Evolutionary conservation across 2,113 vertebrate species (phyloP).

Genomic region (Aplodontia rufa): DNA sequence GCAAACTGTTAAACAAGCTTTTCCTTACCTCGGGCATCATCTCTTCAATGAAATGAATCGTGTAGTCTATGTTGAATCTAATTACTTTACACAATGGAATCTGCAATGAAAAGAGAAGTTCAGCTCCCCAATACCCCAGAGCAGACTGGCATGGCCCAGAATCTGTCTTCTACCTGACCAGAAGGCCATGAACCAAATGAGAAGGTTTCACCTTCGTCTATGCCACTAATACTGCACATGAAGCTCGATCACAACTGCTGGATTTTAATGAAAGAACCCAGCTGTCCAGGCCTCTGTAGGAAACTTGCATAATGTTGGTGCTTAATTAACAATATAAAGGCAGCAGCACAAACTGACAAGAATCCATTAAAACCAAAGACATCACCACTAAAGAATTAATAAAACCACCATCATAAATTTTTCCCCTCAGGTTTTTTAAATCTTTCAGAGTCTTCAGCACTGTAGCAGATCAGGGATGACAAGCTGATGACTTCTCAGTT

Average conservation of each 20-base stretch:
- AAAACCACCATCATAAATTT: not conserved
- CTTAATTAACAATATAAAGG: conserved; percentile 4
- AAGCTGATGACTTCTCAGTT: not conserved
- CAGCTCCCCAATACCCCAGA: conserved; percentile 35
- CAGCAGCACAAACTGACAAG: conserved; percentile 8
- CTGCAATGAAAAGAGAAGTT: conserved; percentile 84
- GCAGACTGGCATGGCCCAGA: not conserved
- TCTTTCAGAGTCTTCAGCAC: conserved; percentile 18
- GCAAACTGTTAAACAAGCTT: conserved; percentile 61
- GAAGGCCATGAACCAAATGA: not conserved
- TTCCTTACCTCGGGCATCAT: conserved; percentile 97
- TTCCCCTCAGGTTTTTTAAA: not conserved
- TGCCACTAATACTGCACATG: not conserved
- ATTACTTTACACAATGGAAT: conserved; percentile 99
- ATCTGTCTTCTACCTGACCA: not conserved
- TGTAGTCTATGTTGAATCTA: conserved; percentile 99
- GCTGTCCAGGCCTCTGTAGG: not conserved
- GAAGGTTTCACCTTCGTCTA: not conserved
- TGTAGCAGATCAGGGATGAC: not conserved
- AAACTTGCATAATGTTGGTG: not conserved
- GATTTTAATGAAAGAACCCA: not conserved
- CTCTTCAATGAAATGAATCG: conserved; percentile 99
- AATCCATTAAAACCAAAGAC: conserved; percentile 5
- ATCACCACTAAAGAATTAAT: not conserved
- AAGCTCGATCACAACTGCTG: not conserved